Evolutionary conservation across 2,797 vertebrate genomes (phyloP).

Genomic region (Apodemus agrarius): DNA sequence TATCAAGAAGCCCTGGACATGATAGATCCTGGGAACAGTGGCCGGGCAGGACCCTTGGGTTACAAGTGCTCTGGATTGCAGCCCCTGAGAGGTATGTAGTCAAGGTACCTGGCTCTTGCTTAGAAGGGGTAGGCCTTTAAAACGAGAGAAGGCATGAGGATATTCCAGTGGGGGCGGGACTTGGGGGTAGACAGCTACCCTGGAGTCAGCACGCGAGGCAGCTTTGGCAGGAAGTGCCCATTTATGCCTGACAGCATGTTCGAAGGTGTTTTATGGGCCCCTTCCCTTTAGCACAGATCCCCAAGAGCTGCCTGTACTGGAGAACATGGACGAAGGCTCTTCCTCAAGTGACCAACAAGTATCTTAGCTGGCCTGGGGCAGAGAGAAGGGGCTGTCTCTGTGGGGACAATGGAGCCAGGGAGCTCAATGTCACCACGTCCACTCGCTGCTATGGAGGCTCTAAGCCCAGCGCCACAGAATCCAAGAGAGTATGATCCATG

Average conservation of each 20-base stretch:
- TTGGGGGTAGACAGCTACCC: no score
- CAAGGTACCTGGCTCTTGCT: background rate
- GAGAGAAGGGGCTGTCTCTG: background rate
- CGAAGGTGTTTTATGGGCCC: no score
- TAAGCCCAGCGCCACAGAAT: background rate
- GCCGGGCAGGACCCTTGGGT: background rate
- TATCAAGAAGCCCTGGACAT: background rate
- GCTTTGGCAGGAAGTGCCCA: background rate
- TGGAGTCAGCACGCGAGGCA: background rate
- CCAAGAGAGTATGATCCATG: background rate
- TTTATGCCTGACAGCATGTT: accelerated
- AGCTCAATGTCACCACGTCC: no score
- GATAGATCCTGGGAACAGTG: background rate
- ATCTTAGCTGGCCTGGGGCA: no score
- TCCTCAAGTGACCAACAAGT: background rate
- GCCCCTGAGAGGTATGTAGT: no score
- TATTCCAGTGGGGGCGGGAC: background rate
- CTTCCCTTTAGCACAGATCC: background rate
- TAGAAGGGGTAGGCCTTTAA: background rate
- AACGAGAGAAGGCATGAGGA: no score
- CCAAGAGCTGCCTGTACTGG: background rate
- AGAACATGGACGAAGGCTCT: background rate
- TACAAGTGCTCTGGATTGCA: background rate
- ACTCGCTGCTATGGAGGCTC: background rate
- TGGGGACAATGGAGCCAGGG: no score